phyloP scores from a whole-genome alignment of 2,888 invertebrate genomes.

The Shargacucullia verbasci region DNA sequence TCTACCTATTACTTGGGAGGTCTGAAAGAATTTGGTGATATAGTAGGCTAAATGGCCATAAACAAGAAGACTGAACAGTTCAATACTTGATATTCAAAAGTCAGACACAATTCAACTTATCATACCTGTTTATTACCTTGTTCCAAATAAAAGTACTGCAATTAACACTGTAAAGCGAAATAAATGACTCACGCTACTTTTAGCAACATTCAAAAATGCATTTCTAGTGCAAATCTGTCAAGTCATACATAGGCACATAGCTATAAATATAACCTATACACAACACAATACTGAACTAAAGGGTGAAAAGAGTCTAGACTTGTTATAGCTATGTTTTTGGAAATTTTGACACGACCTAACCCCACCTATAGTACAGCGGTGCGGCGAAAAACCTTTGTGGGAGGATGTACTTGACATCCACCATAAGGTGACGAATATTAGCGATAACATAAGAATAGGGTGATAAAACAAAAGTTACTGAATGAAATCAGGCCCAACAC shows the following conservation, averaged over 20 bases:
- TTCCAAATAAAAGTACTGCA: constrained; percentile 3
- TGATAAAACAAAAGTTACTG: constrained; percentile 44
- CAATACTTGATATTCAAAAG: background rate
- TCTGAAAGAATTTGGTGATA: background rate
- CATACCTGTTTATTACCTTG: background rate
- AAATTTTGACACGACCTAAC: constrained; percentile 70
- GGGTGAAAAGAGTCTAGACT: constrained; percentile 32
- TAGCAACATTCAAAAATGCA: constrained; percentile 17
- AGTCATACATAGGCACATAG: constrained; percentile 45
- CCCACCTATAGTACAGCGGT: constrained; percentile 78
- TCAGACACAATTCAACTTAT: constrained; percentile 10
- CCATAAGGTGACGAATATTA: constrained; percentile 50
- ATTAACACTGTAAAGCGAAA: constrained; percentile 18
- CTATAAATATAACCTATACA: constrained; percentile 43
- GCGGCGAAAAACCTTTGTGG: constrained; percentile 66
- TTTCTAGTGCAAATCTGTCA: constrained; percentile 32
- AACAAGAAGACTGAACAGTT: background rate
- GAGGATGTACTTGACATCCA: constrained; percentile 44
- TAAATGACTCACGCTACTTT: constrained; percentile 27
- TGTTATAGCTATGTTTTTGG: constrained; percentile 50
- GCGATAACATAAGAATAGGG: constrained; percentile 38
- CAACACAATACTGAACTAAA: constrained; percentile 28
- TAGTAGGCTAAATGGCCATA: background rate
- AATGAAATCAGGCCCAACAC: constrained; percentile 65
- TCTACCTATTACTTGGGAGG: background rate